phyloP scores from a whole-genome alignment of 2,113 vertebrate genomes.

The Nothoprocta perdicaria region DNA sequence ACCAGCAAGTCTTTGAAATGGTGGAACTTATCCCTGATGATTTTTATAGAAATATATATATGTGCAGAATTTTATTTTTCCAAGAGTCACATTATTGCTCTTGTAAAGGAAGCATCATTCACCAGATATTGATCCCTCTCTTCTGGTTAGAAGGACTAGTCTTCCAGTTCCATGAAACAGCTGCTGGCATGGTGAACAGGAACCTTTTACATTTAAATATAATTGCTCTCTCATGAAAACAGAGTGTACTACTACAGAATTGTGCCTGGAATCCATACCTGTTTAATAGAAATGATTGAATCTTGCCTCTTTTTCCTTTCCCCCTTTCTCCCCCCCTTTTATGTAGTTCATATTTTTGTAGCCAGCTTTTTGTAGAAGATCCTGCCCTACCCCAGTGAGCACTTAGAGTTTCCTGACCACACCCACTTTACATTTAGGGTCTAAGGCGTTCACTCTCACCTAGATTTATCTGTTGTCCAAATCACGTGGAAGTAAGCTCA shows the following conservation, averaged over 20 bases:
- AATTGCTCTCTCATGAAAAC: slow-evolving; percentile 9
- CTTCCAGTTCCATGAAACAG: background rate
- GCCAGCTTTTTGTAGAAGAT: too few relatives aligned
- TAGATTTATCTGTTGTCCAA: background rate
- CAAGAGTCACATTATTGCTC: background rate
- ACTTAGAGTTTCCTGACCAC: too few relatives aligned
- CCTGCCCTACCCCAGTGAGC: too few relatives aligned
- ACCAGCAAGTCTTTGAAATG: slow-evolving; percentile 3
- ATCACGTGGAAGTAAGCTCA: background rate
- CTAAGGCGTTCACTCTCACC: background rate
- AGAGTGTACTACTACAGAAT: background rate
- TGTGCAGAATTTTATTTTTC: background rate
- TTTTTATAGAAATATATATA: background rate
- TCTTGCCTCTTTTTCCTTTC: background rate
- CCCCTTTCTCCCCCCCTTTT: too few relatives aligned
- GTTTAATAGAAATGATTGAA: background rate
- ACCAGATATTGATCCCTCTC: slow-evolving; percentile 27
- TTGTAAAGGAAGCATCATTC: slow-evolving; percentile 35
- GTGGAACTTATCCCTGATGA: background rate
- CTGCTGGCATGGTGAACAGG: background rate
- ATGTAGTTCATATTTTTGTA: too few relatives aligned
- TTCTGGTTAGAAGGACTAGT: slow-evolving; percentile 19
- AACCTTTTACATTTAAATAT: background rate
- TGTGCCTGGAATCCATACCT: background rate
- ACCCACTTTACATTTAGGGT: too few relatives aligned